Evolutionary conservation across 2,113 vertebrate genomes (phyloP).

Genomic region (Sinocyclocheilus maitianheensis): DNA sequence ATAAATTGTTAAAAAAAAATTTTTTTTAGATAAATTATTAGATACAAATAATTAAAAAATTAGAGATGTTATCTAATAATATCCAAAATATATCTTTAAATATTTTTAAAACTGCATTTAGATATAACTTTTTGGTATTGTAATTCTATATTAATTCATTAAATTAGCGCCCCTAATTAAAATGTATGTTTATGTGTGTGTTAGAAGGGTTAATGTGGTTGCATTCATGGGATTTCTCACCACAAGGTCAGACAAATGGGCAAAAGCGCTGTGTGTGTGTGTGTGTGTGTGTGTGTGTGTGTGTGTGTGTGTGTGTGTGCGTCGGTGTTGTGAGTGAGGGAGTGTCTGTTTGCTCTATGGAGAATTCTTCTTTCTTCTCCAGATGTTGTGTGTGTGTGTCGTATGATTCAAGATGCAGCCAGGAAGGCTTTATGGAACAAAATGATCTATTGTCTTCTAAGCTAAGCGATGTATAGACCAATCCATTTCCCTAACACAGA

Average conservation of each 20-base stretch:
- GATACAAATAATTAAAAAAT: too few relatives aligned
- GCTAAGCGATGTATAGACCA: not conserved
- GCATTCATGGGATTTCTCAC: not conserved
- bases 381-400: slow-evolving; percentile 18
- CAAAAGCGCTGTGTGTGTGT: not conserved
- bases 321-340: not conserved
- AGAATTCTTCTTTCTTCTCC: not conserved
- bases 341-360: not conserved
- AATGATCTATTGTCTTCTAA: slow-evolving; percentile 26
- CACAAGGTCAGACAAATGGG: not conserved
- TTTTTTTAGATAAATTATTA: too few relatives aligned
- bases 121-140: too few relatives aligned
- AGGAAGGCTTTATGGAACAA: not conserved
- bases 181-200: not conserved
- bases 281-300: slow-evolving; percentile 22
- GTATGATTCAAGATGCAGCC: not conserved
- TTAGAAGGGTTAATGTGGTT: not conserved
- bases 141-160: too few relatives aligned
- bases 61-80: too few relatives aligned
- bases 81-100: too few relatives aligned
- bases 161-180: too few relatives aligned
- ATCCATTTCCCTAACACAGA: slow-evolving; percentile 12
- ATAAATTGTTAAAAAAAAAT: too few relatives aligned
- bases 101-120: too few relatives aligned
- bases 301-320: slow-evolving; percentile 29